Evolutionary conservation across 2,797 vertebrate genomes (phyloP).

Genomic region (Limosa lapponica): DNA sequence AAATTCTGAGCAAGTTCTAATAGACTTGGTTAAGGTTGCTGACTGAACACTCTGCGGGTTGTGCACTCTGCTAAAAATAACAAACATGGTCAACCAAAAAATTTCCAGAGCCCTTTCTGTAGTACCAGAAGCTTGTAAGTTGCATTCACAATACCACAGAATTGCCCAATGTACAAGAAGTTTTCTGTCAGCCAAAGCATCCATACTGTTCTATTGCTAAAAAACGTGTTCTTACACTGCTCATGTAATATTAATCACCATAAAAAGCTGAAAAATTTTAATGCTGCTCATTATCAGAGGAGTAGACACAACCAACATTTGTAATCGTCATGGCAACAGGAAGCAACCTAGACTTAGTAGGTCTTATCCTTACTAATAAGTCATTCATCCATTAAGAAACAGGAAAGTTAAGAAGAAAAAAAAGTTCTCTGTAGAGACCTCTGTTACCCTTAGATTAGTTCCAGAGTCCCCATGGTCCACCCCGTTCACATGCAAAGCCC

Average conservation of each 20-base stretch:
- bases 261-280: neutral
- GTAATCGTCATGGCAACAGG: neutral
- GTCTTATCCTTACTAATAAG: neutral
- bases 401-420: neutral
- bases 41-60: rapidly evolving
- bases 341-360: neutral
- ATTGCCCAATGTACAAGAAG: neutral
- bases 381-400: neutral
- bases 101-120: neutral
- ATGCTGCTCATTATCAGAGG: neutral
- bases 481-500: neutral
- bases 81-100: neutral
- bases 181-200: neutral
- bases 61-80: neutral
- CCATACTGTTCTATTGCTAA: neutral
- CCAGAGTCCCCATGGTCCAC: neutral
- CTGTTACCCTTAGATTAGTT: neutral
- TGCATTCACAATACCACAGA: neutral
- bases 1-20: neutral
- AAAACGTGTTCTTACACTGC: neutral
- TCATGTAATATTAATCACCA: neutral
- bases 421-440: neutral
- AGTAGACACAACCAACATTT: neutral
- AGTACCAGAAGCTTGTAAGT: neutral
- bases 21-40: neutral